Conservation (phyloP, 2,888 invertebrate genomes). For the Melanargia galathea region DNA sequence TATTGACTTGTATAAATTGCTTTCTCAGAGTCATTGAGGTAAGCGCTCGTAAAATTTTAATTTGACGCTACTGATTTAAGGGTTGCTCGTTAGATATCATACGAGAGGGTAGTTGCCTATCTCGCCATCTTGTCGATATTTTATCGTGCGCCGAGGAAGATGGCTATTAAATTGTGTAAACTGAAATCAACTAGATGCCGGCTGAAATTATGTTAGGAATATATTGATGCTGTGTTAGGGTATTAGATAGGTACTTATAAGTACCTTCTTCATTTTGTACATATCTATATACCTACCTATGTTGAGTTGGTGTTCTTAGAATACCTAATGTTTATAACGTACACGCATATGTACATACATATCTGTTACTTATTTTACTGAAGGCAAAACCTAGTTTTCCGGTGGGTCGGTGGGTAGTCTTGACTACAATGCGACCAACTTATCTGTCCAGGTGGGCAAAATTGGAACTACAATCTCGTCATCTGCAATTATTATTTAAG, state of each 20-base stretch:
- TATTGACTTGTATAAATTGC: constrained; percentile 12
- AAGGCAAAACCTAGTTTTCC: too few relatives aligned
- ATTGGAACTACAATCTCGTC: too few relatives aligned
- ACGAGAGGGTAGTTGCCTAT: constrained; percentile 22
- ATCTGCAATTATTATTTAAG: too few relatives aligned
- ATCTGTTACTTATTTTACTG: too few relatives aligned
- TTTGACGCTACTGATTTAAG: constrained; percentile 18
- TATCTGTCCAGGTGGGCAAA: too few relatives aligned
- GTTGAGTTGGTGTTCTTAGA: not conserved
- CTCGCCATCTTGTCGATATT: constrained; percentile 61
- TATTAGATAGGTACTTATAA: constrained; percentile 1
- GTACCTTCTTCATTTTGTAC: not conserved
- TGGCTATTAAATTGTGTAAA: constrained; percentile 43
- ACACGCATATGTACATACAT: too few relatives aligned
- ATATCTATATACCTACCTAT: not conserved
- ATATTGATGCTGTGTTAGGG: constrained; percentile 25
- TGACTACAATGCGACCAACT: too few relatives aligned
- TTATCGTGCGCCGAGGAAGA: constrained; percentile 47
- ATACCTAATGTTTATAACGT: too few relatives aligned
- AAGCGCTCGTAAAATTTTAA: constrained; percentile 10
- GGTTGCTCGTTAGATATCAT: constrained; percentile 25
- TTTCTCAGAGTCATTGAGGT: constrained; percentile 2
- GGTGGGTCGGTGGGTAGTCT: too few relatives aligned
- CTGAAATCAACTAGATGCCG: constrained; percentile 35
- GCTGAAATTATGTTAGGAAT: constrained; percentile 25